Evolutionary conservation across 2,113 vertebrate species (phyloP).

Genomic region (Ibidorhyncha struthersii): DNA sequence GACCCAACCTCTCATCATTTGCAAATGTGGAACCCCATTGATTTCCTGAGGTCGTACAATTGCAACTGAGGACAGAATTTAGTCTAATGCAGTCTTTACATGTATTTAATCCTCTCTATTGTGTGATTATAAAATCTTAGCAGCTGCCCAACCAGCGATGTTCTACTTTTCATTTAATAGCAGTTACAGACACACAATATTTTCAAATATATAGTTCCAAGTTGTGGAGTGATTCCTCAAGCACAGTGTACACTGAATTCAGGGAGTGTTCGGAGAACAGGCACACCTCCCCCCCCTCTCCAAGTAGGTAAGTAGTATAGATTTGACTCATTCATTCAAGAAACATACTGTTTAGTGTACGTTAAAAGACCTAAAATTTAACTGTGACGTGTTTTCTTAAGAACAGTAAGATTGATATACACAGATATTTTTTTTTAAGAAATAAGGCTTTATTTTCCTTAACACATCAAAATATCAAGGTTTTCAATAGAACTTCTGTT

Average conservation of each 20-base stretch:
- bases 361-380: background rate
- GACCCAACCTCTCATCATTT: constrained; percentile 9
- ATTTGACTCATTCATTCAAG: constrained; percentile 12
- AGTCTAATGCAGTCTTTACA: constrained; percentile 35
- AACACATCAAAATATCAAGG: background rate
- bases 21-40: constrained; percentile 45
- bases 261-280: constrained; percentile 17
- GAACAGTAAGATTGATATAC: background rate
- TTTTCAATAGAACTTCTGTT: constrained; percentile 3
- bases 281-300: background rate
- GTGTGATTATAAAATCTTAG: constrained; percentile 54
- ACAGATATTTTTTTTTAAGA: background rate
- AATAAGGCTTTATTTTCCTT: background rate
- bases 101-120: constrained; percentile 59
- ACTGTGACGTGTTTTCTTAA: background rate
- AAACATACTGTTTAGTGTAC: background rate
- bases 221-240: background rate
- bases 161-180: constrained; percentile 48
- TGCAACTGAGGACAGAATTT: constrained; percentile 38
- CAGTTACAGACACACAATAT: constrained; percentile 42
- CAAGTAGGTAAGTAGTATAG: constrained; percentile 13
- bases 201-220: constrained; percentile 21
- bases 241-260: background rate
- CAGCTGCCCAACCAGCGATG: constrained; percentile 10
- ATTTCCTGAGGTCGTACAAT: constrained; percentile 10